A percentile compares a stretch with the other conserved stretches of the same genome.
These are phyloP conservation scores for Gandaritis pyraliata DNA, from an alignment of 2,888 invertebrate species.

Conservation along the genomic window DNA sequence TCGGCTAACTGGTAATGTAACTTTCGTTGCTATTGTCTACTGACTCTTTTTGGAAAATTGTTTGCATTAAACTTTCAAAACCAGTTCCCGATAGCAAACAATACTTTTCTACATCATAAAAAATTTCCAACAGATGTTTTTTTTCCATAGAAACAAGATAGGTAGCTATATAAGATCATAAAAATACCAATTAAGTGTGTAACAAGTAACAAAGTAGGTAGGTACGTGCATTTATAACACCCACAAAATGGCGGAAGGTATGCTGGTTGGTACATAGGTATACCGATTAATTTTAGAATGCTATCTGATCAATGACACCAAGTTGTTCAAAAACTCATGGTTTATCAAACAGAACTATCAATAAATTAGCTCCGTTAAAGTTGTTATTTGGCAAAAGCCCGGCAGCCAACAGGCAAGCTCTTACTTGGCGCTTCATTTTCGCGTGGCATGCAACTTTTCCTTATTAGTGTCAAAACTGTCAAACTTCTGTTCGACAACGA, in stretches of 20 bases:
- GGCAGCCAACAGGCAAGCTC: constrained; percentile 36
- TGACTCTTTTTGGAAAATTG: neutral
- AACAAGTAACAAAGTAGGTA: too few relatives aligned
- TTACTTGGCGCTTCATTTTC: constrained; percentile 46
- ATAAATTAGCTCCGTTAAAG: constrained; percentile 20
- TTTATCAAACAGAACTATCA: constrained; percentile 10
- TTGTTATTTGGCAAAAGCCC: constrained; percentile 31
- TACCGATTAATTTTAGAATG: too few relatives aligned
- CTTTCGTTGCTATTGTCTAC: constrained; percentile 24
- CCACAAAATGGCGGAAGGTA: too few relatives aligned
- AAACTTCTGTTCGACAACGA: constrained; percentile 52
- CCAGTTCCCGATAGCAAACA: neutral
- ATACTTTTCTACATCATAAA: too few relatives aligned
- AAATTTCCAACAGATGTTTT: too few relatives aligned
- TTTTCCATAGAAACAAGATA: too few relatives aligned
- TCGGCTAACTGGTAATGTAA: constrained; percentile 37
- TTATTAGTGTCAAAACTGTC: constrained; percentile 64
- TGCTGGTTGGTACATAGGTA: too few relatives aligned
- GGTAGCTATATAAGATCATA: too few relatives aligned
- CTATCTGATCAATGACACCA: neutral
- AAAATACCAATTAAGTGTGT: too few relatives aligned
- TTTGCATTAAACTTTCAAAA: neutral
- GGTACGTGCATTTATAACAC: too few relatives aligned
- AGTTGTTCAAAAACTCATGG: constrained; percentile 6
- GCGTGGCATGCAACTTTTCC: constrained; percentile 57